phyloP scores from a whole-genome alignment of 1,140 invertebrate species.

The Atta cephalotes region DNA sequence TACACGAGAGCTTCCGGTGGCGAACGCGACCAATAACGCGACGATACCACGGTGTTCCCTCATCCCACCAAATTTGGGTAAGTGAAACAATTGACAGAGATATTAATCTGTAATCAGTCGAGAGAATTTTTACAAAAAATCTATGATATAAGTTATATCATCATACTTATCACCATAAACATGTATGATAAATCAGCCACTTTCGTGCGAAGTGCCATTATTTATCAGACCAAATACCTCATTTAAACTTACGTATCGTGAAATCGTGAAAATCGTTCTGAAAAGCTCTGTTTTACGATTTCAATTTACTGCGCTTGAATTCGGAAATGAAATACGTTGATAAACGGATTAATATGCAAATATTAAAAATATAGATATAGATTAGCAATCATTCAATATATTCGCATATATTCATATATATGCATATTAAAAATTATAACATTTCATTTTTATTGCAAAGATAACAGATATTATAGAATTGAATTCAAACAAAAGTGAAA shows the following conservation, averaged over 20 bases:
- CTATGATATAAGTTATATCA: too few relatives aligned
- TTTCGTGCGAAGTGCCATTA: too few relatives aligned
- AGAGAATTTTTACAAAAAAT: background rate
- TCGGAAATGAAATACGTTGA: background rate
- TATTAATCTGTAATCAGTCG: background rate
- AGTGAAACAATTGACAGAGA: constrained; percentile 48
- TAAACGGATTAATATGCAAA: background rate
- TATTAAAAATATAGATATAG: background rate
- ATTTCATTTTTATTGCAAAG: background rate
- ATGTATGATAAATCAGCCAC: too few relatives aligned
- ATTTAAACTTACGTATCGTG: background rate
- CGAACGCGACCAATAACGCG: constrained; percentile 65
- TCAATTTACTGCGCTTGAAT: background rate
- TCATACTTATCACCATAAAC: too few relatives aligned
- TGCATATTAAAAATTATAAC: background rate
- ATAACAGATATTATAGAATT: background rate
- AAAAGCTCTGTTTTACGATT: background rate
- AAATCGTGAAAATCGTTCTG: background rate
- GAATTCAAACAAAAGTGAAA: background rate
- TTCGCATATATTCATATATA: too few relatives aligned
- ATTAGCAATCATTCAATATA: background rate
- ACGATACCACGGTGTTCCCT: constrained; percentile 80
- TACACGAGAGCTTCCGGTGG: constrained; percentile 59
- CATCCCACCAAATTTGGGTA: constrained; percentile 85
- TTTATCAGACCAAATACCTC: too few relatives aligned